These are phyloP conservation scores for Melieria crassipennis DNA, from an alignment of 2,888 invertebrate genomes.

Conservation along the genomic window DNA sequence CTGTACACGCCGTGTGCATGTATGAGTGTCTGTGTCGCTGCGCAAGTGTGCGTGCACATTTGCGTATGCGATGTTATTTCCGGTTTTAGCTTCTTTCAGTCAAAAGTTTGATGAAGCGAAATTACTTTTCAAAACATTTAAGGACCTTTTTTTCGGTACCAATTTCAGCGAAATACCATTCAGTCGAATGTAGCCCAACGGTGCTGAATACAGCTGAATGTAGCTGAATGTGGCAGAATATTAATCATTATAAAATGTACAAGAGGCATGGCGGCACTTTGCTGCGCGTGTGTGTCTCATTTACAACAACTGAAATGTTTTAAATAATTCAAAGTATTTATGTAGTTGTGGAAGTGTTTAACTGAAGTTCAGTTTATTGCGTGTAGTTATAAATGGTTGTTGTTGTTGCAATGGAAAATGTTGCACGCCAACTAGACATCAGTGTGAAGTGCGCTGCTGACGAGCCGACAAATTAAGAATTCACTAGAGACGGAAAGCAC, in stretches of 20 bases:
- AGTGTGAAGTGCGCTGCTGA: too few species aligned
- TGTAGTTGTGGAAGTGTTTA: too few species aligned
- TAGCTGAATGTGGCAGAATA: neutral
- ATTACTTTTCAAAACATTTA: constrained; percentile 12
- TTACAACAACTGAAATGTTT: constrained; percentile 27
- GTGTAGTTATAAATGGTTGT: too few species aligned
- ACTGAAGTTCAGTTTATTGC: too few species aligned
- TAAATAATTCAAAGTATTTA: constrained; percentile 22
- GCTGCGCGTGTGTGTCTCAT: neutral
- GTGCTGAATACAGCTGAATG: neutral
- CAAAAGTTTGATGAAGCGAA: constrained; percentile 13
- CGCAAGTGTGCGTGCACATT: neutral
- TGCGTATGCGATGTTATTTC: neutral
- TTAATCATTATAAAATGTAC: too few species aligned
- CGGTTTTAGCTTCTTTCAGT: neutral
- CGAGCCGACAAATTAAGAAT: too few species aligned
- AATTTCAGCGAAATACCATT: neutral
- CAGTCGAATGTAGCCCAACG: too few species aligned
- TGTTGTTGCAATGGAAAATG: too few species aligned
- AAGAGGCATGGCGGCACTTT: too few species aligned
- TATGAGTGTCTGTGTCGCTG: neutral
- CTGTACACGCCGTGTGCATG: neutral
- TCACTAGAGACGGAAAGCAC: too few species aligned
- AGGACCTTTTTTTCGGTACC: constrained; percentile 8
- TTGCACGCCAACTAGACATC: too few species aligned